Base-by-base conservation (phyloP, 2,113 vertebrate genomes). In the Tyto alba region DNA sequence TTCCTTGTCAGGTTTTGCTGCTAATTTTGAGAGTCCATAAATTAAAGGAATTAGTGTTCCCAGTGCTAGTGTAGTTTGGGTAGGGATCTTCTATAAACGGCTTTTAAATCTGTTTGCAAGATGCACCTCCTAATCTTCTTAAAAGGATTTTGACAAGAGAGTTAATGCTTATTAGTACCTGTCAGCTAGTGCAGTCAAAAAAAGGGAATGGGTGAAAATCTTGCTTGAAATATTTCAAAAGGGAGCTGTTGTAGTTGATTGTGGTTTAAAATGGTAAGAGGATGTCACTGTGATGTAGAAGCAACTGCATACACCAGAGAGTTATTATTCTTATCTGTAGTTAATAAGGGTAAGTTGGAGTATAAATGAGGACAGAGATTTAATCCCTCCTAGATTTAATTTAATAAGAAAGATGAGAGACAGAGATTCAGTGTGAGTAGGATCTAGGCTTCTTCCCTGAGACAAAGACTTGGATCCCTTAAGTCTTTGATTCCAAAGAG, bases 161-260 rank as follows among this genome's bases (percentile, higher is more conserved):
- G 72, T 92, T 95, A 95, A 87, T 88, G 63, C 90, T 92, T 96
- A 82, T 93, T 95, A 95, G 34, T 96, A 88, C 71, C 75, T 77
- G 76, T 73, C 94, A 90, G 83, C 55, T 85, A 74, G 34, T 40
- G 84, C 13, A 63, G 59, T 50, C 41, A 57, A 81, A 95, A 92
- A 80, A 93, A 68, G 48, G 45, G 72, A 62, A 56, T 40, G 43
- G 25, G 27, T 91, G 75, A 96, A 94, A 94, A 87, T 95, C 69
- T 91, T 82, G 8, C 68, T 76, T 81, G 69, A 81, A 86, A 57
- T 92, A 74, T 57, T 96, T 94, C 43, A 73, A 80, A 95, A 89
- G 78, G 40, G 34, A 76, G 25, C 48, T 86, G 43, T 53, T 95
- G 64, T 66, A 81, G 50, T 74, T 91, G 63, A 4, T 62, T 91